These are phyloP conservation scores for Volucella inflata DNA, from an alignment of 2,888 invertebrate genomes.

Conservation along the genomic window DNA sequence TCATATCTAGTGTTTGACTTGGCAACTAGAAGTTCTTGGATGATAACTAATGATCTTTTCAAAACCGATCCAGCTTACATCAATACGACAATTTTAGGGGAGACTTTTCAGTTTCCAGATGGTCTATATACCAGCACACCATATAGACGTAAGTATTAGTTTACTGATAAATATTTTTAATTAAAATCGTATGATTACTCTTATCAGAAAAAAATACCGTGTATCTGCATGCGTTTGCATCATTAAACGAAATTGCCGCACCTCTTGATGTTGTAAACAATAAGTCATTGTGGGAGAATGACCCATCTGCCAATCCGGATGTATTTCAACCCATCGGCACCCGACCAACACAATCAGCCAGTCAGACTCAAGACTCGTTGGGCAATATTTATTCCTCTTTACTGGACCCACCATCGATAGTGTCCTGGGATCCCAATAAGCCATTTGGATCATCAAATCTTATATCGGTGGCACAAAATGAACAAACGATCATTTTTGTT, in stretches of 20 bases:
- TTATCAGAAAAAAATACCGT: constrained; percentile 32
- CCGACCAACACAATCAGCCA: constrained; percentile 87
- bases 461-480: constrained; percentile 85
- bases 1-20: constrained; percentile 81
- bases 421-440: constrained; percentile 88
- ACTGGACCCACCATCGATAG: constrained; percentile 87
- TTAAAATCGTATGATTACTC: not conserved
- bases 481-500: constrained; percentile 87
- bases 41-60: constrained; percentile 47
- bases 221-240: constrained; percentile 44
- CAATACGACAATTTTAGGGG: constrained; percentile 52
- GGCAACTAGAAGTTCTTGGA: constrained; percentile 30
- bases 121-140: constrained; percentile 62
- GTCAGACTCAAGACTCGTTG: constrained; percentile 85
- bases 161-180: not conserved
- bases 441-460: constrained; percentile 86
- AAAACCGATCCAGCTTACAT: constrained; percentile 39
- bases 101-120: constrained; percentile 53
- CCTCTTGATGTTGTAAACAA: constrained; percentile 36
- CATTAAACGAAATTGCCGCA: constrained; percentile 28
- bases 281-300: constrained; percentile 81
- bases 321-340: constrained; percentile 84
- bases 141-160: constrained; percentile 27
- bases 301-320: constrained; percentile 83
- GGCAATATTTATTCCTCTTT: constrained; percentile 85